Base-by-base conservation (phyloP, 2,797 vertebrate genomes). In the Gorsachius magnificus region DNA sequence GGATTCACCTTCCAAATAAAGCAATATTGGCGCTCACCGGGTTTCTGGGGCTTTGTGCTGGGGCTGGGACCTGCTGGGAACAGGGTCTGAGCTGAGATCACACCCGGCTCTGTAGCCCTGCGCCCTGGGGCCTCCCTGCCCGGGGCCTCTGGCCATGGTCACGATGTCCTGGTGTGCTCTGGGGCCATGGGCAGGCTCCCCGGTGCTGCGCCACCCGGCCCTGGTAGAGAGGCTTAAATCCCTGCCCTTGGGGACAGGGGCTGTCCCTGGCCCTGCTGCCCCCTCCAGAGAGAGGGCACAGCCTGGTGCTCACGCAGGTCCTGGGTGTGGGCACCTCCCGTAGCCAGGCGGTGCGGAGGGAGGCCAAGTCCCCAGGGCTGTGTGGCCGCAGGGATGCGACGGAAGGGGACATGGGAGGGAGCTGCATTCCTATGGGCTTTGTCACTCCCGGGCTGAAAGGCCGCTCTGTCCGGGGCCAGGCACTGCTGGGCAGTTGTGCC, bases 1-100 rank as follows among this genome's bases (percentile, higher is more conserved):
- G 79, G 83, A 93, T 91, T 78, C 64, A 83, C 25, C 29, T 95
- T 86, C 82, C 69, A 71, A 97, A 96, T 96, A 97, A 97, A 96
- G 90, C 65, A 93, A 53, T 1, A 0, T 78, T 91, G 82, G 57
- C 31, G 0, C 85, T 88, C 24, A 29, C 22, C 2, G 4, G 3
- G 25, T 91, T 57, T 95, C 69, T 86, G 79, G 13, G 31, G 14
- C n/a, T 96, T 91, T 94, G 64, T 95, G 53, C 28, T 3, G 6
- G 48, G 48, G 18, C 46, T 84, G 81, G 19, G 46, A 69, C 43
- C 48, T 57, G n/a, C 26, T 78, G 70, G 29, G 22, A 25, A 35
- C 0, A 3, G 74, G 13, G 11, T 82, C 46, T 89, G 70, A 76
- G 19, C 54, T 69, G 66, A 68, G 22, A 28, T 76, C 26, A 76